These are phyloP conservation scores for Artibeus lituratus DNA, from an alignment of 2,797 vertebrate species.

Conservation along the genomic window DNA sequence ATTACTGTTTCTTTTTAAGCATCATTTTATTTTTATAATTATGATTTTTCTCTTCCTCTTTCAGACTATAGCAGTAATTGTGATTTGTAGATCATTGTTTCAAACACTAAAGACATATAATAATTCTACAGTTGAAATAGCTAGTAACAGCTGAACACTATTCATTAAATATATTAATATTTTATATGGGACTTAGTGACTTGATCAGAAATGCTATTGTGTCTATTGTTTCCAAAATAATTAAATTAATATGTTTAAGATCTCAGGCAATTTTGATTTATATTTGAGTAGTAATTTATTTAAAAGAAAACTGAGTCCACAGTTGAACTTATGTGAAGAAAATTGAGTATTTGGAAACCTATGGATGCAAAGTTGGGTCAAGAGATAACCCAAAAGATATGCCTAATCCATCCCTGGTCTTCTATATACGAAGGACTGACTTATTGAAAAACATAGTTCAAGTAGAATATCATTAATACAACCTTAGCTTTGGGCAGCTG, in stretches of 20 bases:
- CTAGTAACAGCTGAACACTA: constrained; percentile 10
- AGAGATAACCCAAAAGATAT: background rate
- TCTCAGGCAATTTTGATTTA: constrained; percentile 15
- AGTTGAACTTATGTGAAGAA: background rate
- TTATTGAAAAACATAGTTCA: background rate
- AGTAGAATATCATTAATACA: background rate
- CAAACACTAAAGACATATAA: background rate
- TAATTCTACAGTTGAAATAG: constrained; percentile 40
- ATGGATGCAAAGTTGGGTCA: background rate
- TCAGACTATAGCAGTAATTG: constrained; percentile 16
- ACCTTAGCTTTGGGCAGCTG: background rate
- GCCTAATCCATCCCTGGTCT: background rate
- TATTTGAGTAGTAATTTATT: constrained; percentile 39
- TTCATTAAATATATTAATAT: constrained; percentile 23
- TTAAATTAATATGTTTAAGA: background rate
- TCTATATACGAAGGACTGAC: background rate
- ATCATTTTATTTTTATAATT: constrained; percentile 33
- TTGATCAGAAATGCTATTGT: constrained; percentile 19
- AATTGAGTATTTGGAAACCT: background rate
- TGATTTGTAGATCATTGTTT: constrained; percentile 32
- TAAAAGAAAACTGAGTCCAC: background rate
- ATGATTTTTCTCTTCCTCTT: constrained; percentile 19
- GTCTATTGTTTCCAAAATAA: constrained; percentile 15
- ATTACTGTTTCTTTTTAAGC: constrained; percentile 38
- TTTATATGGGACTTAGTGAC: background rate